Conservation (phyloP, 2,113 vertebrate species). For the Theristicus caerulescens region DNA sequence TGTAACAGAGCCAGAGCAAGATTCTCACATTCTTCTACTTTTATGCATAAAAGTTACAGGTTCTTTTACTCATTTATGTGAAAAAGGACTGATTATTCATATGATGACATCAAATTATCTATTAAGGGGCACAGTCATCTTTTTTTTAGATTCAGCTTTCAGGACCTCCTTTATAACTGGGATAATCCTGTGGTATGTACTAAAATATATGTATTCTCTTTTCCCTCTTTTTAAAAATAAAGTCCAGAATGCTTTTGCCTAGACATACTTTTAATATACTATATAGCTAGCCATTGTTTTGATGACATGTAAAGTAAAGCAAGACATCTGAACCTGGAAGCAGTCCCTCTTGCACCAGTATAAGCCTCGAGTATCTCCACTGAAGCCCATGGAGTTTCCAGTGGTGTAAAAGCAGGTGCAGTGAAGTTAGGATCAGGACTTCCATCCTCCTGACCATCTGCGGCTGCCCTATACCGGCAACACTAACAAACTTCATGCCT, state of each 20-base stretch:
- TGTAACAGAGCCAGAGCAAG: background rate
- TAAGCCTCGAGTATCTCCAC: background rate
- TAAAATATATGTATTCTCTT: constrained; percentile 11
- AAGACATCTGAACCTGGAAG: background rate
- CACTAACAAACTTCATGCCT: background rate
- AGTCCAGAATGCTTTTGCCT: background rate
- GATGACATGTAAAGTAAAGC: background rate
- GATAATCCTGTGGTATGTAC: background rate
- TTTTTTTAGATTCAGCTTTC: background rate
- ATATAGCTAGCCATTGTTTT: background rate
- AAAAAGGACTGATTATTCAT: background rate
- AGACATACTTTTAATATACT: background rate
- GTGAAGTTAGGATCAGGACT: background rate
- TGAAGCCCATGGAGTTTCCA: background rate
- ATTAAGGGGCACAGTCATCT: background rate
- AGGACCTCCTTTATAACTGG: constrained; percentile 15
- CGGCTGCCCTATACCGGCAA: background rate
- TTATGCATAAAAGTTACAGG: background rate
- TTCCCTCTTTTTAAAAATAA: constrained; percentile 36
- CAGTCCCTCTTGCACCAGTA: background rate
- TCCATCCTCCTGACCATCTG: background rate
- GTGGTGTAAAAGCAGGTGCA: background rate
- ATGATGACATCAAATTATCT: background rate
- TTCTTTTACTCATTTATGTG: background rate
- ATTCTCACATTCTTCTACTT: background rate